Percentiles rank a stretch among this genome's conserved stretches.
Evolutionary conservation across 1,140 invertebrate species (phyloP).

Genomic region (Melitaea cinxia): DNA sequence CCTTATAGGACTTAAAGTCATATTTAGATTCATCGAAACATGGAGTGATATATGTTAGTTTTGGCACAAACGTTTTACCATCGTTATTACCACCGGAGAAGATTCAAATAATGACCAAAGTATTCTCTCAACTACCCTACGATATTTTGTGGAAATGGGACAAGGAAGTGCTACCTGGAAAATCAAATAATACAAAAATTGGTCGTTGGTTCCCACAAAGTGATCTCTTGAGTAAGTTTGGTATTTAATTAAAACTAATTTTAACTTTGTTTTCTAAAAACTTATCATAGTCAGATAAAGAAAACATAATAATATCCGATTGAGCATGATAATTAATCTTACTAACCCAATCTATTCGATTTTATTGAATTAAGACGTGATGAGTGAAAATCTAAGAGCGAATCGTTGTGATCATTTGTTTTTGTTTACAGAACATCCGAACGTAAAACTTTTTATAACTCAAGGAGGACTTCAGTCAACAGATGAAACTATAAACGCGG

Average conservation of each 20-base stretch:
- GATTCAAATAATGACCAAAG: constrained; percentile 22
- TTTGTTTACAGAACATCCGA: constrained; percentile 23
- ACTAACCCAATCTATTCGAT: no score
- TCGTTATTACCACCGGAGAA: constrained; percentile 19
- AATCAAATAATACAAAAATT: constrained; percentile 22
- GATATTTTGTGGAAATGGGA: constrained; percentile 30
- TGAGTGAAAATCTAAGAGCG: no score
- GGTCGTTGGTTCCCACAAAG: constrained; percentile 22
- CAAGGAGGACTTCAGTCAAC: constrained; percentile 23
- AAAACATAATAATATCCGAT: no score
- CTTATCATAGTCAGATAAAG: no score
- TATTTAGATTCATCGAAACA: constrained; percentile 27
- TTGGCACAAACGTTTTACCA: constrained; percentile 24
- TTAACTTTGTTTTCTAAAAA: no score
- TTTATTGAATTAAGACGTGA: no score
- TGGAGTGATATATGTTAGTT: constrained; percentile 30
- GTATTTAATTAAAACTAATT: no score
- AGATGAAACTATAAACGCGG: constrained; percentile 17
- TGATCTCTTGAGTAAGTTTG: no score
- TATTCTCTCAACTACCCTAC: constrained; percentile 26
- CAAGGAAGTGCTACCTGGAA: constrained; percentile 11
- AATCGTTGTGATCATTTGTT: background rate
- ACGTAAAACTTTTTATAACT: constrained; percentile 23
- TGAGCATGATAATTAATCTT: no score
- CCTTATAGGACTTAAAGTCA: constrained; percentile 7